A percentile compares a stretch with the other conserved stretches of the same genome.
Conservation (phyloP, 2,113 vertebrate genomes). For the Pygathrix nemaeus region DNA sequence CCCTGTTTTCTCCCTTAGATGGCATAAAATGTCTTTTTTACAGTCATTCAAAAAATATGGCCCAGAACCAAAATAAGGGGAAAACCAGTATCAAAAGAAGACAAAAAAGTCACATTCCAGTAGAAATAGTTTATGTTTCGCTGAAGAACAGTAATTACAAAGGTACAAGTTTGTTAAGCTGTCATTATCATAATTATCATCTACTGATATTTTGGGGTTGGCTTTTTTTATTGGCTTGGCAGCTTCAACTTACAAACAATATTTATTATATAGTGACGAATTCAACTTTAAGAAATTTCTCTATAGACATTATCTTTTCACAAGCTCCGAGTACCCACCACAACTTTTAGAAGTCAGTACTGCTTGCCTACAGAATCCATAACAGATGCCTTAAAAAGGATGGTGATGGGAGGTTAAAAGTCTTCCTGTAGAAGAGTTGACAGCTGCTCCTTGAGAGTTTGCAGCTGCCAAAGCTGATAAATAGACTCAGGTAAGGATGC, state of each 20-base stretch:
- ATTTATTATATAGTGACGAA: neutral
- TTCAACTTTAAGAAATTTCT: neutral
- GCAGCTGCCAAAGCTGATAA: neutral
- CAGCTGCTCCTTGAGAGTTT: neutral
- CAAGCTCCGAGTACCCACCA: neutral
- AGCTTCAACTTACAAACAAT: neutral
- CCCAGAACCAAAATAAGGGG: neutral
- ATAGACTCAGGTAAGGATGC: neutral
- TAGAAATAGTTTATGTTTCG: slow-evolving; percentile 15
- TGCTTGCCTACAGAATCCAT: neutral
- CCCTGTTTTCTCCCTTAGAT: neutral
- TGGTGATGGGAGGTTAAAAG: neutral
- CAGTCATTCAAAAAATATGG: neutral
- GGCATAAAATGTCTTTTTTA: neutral
- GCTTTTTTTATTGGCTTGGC: neutral
- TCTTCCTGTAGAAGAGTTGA: neutral
- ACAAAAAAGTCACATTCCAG: neutral
- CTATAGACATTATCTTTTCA: neutral
- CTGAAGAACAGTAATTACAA: neutral
- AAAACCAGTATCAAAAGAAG: neutral
- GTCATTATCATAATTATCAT: neutral
- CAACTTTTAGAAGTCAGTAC: neutral
- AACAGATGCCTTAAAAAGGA: neutral
- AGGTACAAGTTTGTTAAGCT: slow-evolving; percentile 28
- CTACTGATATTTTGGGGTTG: slow-evolving; percentile 13